phyloP scores from a whole-genome alignment of 2,113 vertebrate genomes.

The Pleuronectes platessa region DNA sequence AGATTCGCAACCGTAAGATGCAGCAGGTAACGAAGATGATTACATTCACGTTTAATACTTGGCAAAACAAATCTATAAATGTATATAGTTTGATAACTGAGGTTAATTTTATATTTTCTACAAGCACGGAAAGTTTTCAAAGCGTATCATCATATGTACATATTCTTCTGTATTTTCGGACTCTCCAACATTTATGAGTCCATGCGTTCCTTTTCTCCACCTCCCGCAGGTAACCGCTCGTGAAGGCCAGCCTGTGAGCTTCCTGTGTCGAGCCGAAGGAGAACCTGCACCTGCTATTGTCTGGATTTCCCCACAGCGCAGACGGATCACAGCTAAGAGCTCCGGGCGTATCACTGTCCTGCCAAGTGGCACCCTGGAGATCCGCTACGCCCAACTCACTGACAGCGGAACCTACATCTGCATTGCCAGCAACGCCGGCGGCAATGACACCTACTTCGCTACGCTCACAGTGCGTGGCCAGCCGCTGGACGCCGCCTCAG shows the following conservation, averaged over 20 bases:
- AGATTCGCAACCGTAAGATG: constrained; percentile 93
- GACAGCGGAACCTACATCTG: constrained; percentile 99
- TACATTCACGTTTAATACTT: neutral
- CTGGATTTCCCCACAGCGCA: constrained; percentile 95
- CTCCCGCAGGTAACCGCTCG: constrained; percentile 75
- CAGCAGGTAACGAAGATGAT: constrained; percentile 82
- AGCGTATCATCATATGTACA: neutral
- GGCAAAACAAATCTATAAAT: neutral
- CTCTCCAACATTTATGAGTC: constrained; percentile 8
- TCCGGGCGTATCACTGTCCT: constrained; percentile 86
- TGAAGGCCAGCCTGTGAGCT: constrained; percentile 90
- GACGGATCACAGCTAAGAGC: constrained; percentile 86
- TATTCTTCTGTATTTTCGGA: constrained; percentile 1
- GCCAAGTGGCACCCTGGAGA: constrained; percentile 91
- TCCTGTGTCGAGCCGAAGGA: constrained; percentile 93
- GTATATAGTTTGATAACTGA: neutral
- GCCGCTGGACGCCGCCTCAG: constrained; percentile 75
- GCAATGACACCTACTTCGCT: constrained; percentile 98
- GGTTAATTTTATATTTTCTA: neutral
- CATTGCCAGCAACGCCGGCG: constrained; percentile 95
- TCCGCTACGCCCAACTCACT: constrained; percentile 89
- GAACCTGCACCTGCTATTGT: constrained; percentile 90
- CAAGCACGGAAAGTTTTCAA: neutral
- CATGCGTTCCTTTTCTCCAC: constrained; percentile 3
- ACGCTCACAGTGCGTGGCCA: constrained; percentile 89